A percentile compares a stretch with the other conserved stretches of the same genome.
Conservation (phyloP, 2,888 invertebrate genomes). For the Alcis repandata region DNA sequence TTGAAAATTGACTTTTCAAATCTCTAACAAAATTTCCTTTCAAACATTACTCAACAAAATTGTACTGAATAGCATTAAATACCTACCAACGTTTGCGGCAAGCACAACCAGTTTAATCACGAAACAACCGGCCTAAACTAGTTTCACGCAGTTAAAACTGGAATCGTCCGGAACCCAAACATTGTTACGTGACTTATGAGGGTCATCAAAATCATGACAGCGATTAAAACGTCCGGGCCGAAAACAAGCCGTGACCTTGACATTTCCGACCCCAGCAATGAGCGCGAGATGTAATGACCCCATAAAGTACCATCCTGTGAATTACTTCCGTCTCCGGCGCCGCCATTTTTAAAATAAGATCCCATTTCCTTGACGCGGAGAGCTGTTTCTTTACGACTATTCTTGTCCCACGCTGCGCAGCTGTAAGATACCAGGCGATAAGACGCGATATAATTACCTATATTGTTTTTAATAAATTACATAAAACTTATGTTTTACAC, state of each 20-base stretch:
- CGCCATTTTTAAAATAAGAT: constrained; percentile 39
- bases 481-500: no score
- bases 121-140: constrained; percentile 14
- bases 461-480: no score
- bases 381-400: constrained; percentile 26
- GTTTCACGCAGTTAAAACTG: constrained; percentile 15
- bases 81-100: neutral
- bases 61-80: neutral
- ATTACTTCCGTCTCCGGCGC: constrained; percentile 37
- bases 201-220: constrained; percentile 29
- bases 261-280: constrained; percentile 23
- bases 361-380: constrained; percentile 29
- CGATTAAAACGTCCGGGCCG: constrained; percentile 22
- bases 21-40: neutral
- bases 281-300: constrained; percentile 28
- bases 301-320: constrained; percentile 37
- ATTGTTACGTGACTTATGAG: constrained; percentile 21
- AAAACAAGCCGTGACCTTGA: constrained; percentile 31
- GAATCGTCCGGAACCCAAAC: constrained; percentile 18
- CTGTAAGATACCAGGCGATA: neutral
- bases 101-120: constrained; percentile 13
- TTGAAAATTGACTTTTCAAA: neutral
- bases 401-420: constrained; percentile 13
- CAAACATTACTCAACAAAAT: neutral
- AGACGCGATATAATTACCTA: neutral